A percentile compares a stretch with the other conserved stretches of the same genome.
These are phyloP conservation scores for Ceyx melanurus DNA, from an alignment of 2,113 vertebrate genomes.

Conservation along the genomic window DNA sequence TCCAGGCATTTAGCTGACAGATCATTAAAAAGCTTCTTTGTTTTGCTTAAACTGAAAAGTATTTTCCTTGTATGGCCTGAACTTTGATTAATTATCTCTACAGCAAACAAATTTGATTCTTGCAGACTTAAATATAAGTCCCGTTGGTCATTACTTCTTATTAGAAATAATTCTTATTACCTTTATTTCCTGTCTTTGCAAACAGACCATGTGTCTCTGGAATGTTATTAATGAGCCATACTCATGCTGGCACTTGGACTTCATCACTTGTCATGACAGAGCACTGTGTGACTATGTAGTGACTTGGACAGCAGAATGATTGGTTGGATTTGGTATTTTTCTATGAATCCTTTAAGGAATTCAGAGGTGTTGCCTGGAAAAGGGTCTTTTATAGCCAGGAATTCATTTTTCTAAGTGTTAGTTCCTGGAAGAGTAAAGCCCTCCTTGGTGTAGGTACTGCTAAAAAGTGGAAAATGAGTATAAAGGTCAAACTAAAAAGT, in stretches of 20 bases:
- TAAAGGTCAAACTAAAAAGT: not conserved
- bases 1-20: not conserved
- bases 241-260: not conserved
- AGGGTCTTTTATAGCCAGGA: not conserved
- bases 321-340: not conserved
- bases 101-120: not conserved
- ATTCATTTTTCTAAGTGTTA: not conserved
- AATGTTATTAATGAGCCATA: not conserved
- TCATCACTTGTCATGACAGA: not conserved
- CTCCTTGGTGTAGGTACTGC: not conserved
- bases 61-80: not conserved
- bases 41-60: not conserved
- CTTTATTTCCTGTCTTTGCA: not conserved
- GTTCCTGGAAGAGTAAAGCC: not conserved
- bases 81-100: not conserved
- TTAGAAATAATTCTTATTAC: not conserved
- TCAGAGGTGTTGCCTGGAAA: not conserved
- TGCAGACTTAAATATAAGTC: not conserved
- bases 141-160: not conserved
- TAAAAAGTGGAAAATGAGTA: not conserved
- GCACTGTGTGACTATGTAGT: not conserved
- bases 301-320: not conserved
- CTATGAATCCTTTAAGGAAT: not conserved
- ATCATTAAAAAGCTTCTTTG: not conserved
- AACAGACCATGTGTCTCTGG: not conserved